phyloP scores from a whole-genome alignment of 2,797 vertebrate species.

The Bryconaethiops microstoma region DNA sequence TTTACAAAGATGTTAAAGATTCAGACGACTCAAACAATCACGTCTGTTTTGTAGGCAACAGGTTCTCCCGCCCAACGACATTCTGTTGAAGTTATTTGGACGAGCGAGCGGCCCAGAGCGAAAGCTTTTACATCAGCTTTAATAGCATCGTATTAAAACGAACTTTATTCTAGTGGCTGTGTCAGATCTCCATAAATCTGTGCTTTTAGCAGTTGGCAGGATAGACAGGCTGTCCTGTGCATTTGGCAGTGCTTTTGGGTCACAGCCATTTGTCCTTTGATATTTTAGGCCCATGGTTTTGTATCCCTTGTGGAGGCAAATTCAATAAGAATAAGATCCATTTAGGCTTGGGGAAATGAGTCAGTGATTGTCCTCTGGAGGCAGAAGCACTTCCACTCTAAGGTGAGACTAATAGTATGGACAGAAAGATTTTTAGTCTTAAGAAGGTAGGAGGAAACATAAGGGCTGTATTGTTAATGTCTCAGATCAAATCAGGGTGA shows the following conservation, averaged over 20 bases:
- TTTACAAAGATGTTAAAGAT: neutral
- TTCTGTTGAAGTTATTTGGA: constrained; percentile 4
- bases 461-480: too few species aligned
- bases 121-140: constrained; percentile 39
- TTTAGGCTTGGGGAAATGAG: neutral
- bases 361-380: neutral
- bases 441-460: too few species aligned
- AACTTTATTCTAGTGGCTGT: constrained; percentile 20
- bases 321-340: constrained; percentile 1
- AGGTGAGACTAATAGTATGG: neutral
- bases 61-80: neutral
- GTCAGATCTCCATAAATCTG: constrained; percentile 27
- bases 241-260: constrained; percentile 43
- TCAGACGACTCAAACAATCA: neutral
- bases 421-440: neutral
- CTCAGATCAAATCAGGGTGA: too few species aligned
- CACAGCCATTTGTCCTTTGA: constrained; percentile 18
- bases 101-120: neutral
- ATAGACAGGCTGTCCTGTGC: constrained; percentile 11
- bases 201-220: constrained; percentile 50
- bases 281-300: constrained; percentile 14
- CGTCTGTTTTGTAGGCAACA: neutral
- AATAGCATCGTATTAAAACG: constrained; percentile 29
- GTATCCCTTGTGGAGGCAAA: constrained; percentile 2
- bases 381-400: neutral